Conservation (phyloP, 2,797 vertebrate genomes). For the Rousettus madagascariensis region DNA sequence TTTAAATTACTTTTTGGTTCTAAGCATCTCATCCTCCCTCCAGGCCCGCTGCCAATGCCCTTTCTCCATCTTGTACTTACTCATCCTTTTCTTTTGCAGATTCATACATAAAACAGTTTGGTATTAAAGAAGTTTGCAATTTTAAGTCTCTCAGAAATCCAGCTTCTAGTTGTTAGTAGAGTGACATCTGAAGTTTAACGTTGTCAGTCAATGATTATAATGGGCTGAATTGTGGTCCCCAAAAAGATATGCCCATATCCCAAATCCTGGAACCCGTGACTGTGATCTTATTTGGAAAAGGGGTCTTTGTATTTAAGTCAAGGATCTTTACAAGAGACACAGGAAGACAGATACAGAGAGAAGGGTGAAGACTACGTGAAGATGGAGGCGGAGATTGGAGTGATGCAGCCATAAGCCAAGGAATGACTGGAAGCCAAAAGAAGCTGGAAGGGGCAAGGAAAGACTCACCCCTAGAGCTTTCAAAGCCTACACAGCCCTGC, state of each 20-base stretch:
- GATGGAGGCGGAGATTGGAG: not conserved
- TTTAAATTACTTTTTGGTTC: constrained; percentile 57
- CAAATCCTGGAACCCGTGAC: not conserved
- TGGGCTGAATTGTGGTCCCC: not conserved
- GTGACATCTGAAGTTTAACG: not conserved
- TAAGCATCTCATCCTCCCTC: constrained; percentile 30
- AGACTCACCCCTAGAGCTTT: not conserved
- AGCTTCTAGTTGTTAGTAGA: not conserved
- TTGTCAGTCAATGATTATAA: not conserved
- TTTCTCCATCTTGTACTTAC: not conserved
- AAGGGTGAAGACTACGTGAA: not conserved
- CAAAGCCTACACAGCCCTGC: not conserved
- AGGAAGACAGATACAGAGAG: not conserved
- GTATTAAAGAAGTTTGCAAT: not conserved
- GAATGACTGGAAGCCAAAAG: not conserved
- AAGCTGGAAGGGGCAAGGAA: not conserved
- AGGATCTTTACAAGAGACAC: not conserved
- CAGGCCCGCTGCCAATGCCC: not conserved
- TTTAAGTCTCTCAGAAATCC: not conserved
- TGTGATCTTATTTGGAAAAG: not conserved
- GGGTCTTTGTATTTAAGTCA: not conserved
- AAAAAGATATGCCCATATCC: not conserved
- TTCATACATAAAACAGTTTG: not conserved
- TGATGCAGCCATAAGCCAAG: not conserved
- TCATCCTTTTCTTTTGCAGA: not conserved